phyloP scores from a whole-genome alignment of 1,140 invertebrate genomes.

The Pachyrhynchus sulphureomaculatus region DNA sequence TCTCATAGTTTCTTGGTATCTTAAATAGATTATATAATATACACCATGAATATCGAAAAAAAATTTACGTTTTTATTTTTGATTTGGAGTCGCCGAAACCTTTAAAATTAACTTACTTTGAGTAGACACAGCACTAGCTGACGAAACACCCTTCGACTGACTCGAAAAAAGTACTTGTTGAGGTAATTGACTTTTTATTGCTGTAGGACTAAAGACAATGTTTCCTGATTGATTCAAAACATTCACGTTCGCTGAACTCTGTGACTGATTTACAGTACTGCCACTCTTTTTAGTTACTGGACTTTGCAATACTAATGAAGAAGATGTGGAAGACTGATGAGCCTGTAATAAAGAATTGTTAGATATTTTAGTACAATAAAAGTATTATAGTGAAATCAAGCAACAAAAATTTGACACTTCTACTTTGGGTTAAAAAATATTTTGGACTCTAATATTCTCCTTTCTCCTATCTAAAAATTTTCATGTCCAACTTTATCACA shows the following conservation, averaged over 20 bases:
- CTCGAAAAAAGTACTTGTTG: conserved; percentile 18
- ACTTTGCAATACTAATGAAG: conserved; percentile 49
- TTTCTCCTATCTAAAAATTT: no score
- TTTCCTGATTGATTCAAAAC: conserved; percentile 43
- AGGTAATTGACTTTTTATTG: conserved; percentile 15
- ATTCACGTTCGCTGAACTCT: conserved; percentile 35
- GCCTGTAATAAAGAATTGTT: conserved; percentile 42
- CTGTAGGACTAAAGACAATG: conserved; percentile 38
- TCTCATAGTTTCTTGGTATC: no score
- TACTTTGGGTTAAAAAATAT: no score
- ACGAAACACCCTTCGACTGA: background rate
- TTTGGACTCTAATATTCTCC: no score
- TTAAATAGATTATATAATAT: no score
- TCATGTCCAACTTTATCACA: no score
- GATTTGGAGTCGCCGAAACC: no score
- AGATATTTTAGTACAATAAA: no score
- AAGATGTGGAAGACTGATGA: conserved; percentile 34
- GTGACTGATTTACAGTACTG: conserved; percentile 14
- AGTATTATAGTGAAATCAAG: no score
- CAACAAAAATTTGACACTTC: no score
- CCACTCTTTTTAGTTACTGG: conserved; percentile 23
- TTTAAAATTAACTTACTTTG: conserved; percentile 19
- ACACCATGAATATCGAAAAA: no score
- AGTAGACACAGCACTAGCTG: background rate
- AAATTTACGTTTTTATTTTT: no score